phyloP scores from a whole-genome alignment of 2,888 invertebrate genomes.

The Thyatira batis region DNA sequence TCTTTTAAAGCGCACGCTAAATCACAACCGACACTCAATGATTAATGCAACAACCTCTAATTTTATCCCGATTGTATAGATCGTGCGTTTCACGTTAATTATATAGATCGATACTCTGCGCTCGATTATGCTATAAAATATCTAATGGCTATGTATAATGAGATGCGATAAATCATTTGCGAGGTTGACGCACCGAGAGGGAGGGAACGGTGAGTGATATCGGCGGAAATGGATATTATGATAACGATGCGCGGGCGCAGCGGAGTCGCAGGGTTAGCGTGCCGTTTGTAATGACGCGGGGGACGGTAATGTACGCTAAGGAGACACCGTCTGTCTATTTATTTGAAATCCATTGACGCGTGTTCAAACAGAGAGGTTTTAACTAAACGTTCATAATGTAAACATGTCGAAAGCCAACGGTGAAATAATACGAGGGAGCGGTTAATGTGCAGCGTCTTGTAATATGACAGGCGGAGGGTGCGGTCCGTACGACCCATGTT shows the following conservation, averaged over 20 bases:
- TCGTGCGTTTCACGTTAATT: constrained; percentile 36
- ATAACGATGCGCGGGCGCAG: constrained; percentile 53
- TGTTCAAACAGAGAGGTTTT: constrained; percentile 35
- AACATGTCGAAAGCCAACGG: not conserved
- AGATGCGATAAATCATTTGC: constrained; percentile 56
- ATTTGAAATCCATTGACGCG: constrained; percentile 36
- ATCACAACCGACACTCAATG: constrained; percentile 41
- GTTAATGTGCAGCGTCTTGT: constrained; percentile 17
- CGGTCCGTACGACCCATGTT: constrained; percentile 22
- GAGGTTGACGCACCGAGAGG: constrained; percentile 44
- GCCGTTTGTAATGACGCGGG: constrained; percentile 31
- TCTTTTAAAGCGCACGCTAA: constrained; percentile 30
- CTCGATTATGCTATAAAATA: constrained; percentile 48
- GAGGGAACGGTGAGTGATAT: constrained; percentile 44
- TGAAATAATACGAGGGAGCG: not conserved
- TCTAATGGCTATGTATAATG: constrained; percentile 52
- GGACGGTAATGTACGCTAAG: constrained; percentile 28
- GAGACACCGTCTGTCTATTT: constrained; percentile 33
- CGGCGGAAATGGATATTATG: constrained; percentile 64
- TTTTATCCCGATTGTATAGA: constrained; percentile 43
- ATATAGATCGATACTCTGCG: constrained; percentile 28
- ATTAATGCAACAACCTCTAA: constrained; percentile 51
- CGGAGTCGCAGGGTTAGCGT: constrained; percentile 28
- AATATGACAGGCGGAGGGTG: constrained; percentile 29
- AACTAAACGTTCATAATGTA: constrained; percentile 17